phyloP scores from a whole-genome alignment of 2,888 invertebrate species.

The Blastobasis adustella region DNA sequence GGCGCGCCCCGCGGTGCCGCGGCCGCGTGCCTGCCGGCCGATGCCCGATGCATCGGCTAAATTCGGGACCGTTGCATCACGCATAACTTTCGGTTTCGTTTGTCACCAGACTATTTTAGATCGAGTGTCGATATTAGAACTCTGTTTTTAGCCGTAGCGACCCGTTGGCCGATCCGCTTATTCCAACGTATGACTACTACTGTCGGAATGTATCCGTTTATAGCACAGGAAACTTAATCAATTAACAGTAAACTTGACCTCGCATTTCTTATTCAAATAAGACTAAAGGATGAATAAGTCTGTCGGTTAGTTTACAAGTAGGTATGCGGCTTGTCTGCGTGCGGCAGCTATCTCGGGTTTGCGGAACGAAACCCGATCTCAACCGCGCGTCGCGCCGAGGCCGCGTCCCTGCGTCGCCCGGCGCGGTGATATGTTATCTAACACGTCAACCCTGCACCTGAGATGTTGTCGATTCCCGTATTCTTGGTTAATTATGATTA shows the following conservation, averaged over 20 bases:
- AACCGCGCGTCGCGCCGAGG: conserved; percentile 27
- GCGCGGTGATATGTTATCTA: too few relatives aligned
- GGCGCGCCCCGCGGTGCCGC: conserved; percentile 44
- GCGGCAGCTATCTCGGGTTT: conserved; percentile 63
- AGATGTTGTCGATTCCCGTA: too few relatives aligned
- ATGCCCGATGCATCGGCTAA: conserved; percentile 65
- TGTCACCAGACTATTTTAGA: conserved; percentile 71
- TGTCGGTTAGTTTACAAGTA: conserved; percentile 45
- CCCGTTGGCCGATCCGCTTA: conserved; percentile 34
- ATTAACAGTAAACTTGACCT: conserved; percentile 46
- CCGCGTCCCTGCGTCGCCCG: conserved; percentile 6
- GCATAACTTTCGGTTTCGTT: conserved; percentile 71
- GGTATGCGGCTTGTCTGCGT: conserved; percentile 39
- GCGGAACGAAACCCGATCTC: conserved; percentile 70
- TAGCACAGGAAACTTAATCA: conserved; percentile 45
- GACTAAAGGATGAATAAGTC: conserved; percentile 55
- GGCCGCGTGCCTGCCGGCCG: conserved; percentile 55
- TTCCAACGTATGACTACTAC: conserved; percentile 44
- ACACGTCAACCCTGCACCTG: too few relatives aligned
- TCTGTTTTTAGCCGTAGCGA: conserved; percentile 55
- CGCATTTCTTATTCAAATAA: conserved; percentile 56
- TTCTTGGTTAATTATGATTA: too few relatives aligned
- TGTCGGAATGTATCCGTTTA: conserved; percentile 20
- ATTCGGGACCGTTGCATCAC: conserved; percentile 71
- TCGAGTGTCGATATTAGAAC: conserved; percentile 70